A percentile compares a stretch with the other conserved stretches of the same genome.
Evolutionary conservation across 2,888 invertebrate species (phyloP).

Genomic region (Gibbula magus): DNA sequence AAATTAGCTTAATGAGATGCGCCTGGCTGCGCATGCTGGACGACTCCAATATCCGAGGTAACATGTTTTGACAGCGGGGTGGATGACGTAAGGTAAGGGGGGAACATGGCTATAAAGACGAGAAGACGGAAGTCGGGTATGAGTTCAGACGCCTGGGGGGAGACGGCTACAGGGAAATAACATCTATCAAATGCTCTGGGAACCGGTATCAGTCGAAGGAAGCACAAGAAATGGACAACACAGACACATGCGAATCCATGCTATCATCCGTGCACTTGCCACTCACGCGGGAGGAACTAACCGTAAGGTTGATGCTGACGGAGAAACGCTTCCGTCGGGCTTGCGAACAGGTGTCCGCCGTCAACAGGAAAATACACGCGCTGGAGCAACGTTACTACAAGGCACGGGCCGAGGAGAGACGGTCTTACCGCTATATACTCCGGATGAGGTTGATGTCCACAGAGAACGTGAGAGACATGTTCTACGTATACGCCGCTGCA

Average conservation of each 20-base stretch:
- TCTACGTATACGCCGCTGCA: conserved; percentile 1
- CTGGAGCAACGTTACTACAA: not conserved
- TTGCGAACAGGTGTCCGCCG: not conserved
- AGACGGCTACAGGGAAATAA: too few relatives aligned
- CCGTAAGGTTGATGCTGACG: not conserved
- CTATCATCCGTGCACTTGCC: conserved; percentile 3
- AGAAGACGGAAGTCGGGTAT: not conserved
- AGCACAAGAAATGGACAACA: not conserved
- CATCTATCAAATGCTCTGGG: too few relatives aligned
- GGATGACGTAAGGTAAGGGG: not conserved
- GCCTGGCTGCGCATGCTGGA: not conserved
- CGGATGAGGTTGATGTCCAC: not conserved
- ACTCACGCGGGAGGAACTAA: not conserved
- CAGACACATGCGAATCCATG: not conserved
- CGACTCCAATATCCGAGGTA: not conserved
- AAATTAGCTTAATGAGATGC: conserved; percentile 11
- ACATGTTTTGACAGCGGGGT: conserved; percentile 8
- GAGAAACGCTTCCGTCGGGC: not conserved
- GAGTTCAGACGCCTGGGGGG: too few relatives aligned
- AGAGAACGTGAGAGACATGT: not conserved
- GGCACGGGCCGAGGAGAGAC: not conserved
- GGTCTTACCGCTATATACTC: not conserved
- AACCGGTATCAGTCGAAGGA: not conserved
- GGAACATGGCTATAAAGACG: not conserved
- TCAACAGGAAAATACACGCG: not conserved